A percentile compares a stretch with the other conserved stretches of the same genome.
Evolutionary conservation across 1,140 invertebrate species (phyloP).

Genomic region (Magallana ariakensis): DNA sequence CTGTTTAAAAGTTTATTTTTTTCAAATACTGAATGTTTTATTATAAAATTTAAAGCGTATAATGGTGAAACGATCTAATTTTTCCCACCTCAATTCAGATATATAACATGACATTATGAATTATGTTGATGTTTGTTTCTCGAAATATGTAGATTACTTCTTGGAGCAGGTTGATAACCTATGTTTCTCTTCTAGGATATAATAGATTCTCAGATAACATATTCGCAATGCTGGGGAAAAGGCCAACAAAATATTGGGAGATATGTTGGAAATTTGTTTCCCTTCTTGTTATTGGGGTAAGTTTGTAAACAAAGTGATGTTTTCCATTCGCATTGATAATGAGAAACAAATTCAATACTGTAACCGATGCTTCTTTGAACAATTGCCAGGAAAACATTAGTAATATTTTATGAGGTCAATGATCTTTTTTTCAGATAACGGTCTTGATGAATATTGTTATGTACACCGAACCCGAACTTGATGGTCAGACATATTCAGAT

Average conservation of each 20-base stretch:
- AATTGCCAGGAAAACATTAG: too few relatives aligned
- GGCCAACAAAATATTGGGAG: slow-evolving; percentile 83
- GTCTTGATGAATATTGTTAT: slow-evolving; percentile 90
- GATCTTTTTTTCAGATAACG: slow-evolving; percentile 84
- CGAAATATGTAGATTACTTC: too few relatives aligned
- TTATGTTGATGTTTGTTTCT: too few relatives aligned
- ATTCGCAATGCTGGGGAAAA: slow-evolving; percentile 85
- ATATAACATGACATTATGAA: too few relatives aligned
- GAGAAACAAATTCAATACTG: background rate
- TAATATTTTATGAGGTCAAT: background rate
- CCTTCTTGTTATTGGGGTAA: slow-evolving; percentile 84
- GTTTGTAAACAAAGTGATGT: slow-evolving; percentile 47
- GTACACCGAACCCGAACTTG: slow-evolving; percentile 81
- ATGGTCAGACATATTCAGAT: slow-evolving; percentile 85
- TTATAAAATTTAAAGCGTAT: too few relatives aligned
- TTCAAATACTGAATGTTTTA: too few relatives aligned
- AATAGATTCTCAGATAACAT: slow-evolving; percentile 84
- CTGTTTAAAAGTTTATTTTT: too few relatives aligned
- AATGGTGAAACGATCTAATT: too few relatives aligned
- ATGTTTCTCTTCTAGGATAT: slow-evolving; percentile 72
- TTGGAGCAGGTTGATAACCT: too few relatives aligned
- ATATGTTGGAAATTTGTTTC: slow-evolving; percentile 84
- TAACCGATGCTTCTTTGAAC: too few relatives aligned
- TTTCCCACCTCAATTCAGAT: too few relatives aligned
- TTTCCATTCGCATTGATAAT: background rate